Percentiles rank a stretch among this genome's conserved stretches.
These are phyloP conservation scores for Acronicta psi DNA, from an alignment of 2,888 invertebrate species.

Conservation along the genomic window DNA sequence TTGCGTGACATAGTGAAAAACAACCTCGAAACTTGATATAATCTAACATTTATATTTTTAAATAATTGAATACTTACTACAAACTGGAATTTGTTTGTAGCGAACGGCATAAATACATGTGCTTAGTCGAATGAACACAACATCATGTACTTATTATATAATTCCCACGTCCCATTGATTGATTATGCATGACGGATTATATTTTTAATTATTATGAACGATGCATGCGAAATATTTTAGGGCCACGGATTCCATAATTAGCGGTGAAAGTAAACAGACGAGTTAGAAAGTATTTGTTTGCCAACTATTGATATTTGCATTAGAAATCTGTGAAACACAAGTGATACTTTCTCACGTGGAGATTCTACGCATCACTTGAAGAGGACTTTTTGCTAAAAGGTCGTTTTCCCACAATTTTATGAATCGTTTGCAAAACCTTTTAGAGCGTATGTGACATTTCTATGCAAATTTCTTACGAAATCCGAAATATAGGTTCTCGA, in stretches of 20 bases:
- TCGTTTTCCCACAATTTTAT: constrained; percentile 21
- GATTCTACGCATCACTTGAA: constrained; percentile 57
- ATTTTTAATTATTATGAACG: constrained; percentile 33
- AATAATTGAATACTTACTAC: no score
- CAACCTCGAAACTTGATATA: no score
- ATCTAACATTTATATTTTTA: no score
- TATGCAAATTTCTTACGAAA: constrained; percentile 32
- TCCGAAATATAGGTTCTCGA: constrained; percentile 15
- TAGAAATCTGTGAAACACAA: constrained; percentile 83
- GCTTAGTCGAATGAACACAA: no score
- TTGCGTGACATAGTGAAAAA: constrained; percentile 3
- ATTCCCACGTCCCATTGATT: constrained; percentile 4
- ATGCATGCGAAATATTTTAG: constrained; percentile 60
- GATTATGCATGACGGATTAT: constrained; percentile 24
- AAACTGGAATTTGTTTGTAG: no score
- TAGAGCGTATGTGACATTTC: constrained; percentile 21
- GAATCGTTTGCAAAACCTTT: constrained; percentile 8
- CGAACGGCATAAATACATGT: no score
- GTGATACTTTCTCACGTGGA: constrained; percentile 80
- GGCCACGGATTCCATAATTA: constrained; percentile 63
- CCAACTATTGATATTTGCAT: constrained; percentile 83
- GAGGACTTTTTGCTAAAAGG: constrained; percentile 39
- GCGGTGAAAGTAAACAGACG: constrained; percentile 79
- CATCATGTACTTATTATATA: no score
- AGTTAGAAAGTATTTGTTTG: constrained; percentile 84